Conservation (phyloP, 2,797 vertebrate species). For the Syngnathus acus region DNA sequence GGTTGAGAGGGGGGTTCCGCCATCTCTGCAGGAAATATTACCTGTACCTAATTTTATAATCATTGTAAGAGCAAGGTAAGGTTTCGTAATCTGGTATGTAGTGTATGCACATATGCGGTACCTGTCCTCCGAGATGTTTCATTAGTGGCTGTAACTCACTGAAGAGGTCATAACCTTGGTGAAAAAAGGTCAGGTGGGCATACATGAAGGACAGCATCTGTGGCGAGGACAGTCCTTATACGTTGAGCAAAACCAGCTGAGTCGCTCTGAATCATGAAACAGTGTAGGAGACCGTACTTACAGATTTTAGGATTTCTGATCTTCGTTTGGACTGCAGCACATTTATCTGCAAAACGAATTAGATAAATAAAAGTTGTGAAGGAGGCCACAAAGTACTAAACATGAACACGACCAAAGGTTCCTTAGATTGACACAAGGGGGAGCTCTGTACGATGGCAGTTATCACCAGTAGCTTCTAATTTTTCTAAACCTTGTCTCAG, state of each 20-base stretch:
- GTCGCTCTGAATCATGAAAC: not conserved
- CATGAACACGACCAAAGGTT: not conserved
- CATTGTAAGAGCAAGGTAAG: not conserved
- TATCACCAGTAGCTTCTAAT: slow-evolving; percentile 5
- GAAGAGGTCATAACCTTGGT: slow-evolving; percentile 97
- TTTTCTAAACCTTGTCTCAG: not conserved
- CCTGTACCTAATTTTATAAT: not conserved
- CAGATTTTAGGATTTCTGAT: slow-evolving; percentile 97
- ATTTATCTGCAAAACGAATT: slow-evolving; percentile 76
- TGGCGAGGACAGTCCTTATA: slow-evolving; percentile 4
- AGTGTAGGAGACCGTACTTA: slow-evolving; percentile 47
- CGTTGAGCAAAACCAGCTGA: not conserved
- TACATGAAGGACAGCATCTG: slow-evolving; percentile 99
- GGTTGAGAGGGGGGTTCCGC: too few species aligned
- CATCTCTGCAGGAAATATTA: not conserved
- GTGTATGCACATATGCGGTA: slow-evolving; percentile 41
- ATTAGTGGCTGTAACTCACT: slow-evolving; percentile 92
- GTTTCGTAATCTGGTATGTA: too few species aligned
- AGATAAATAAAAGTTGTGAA: slow-evolving; percentile 4
- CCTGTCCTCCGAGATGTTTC: slow-evolving; percentile 92
- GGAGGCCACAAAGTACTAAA: not conserved
- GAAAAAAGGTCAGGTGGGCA: slow-evolving; percentile 95
- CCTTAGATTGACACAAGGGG: slow-evolving; percentile 48
- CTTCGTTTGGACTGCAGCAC: slow-evolving; percentile 96
- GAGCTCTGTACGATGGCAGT: slow-evolving; percentile 26